Conservation (phyloP, 2,888 invertebrate species). For the Phyto melanocephala region DNA sequence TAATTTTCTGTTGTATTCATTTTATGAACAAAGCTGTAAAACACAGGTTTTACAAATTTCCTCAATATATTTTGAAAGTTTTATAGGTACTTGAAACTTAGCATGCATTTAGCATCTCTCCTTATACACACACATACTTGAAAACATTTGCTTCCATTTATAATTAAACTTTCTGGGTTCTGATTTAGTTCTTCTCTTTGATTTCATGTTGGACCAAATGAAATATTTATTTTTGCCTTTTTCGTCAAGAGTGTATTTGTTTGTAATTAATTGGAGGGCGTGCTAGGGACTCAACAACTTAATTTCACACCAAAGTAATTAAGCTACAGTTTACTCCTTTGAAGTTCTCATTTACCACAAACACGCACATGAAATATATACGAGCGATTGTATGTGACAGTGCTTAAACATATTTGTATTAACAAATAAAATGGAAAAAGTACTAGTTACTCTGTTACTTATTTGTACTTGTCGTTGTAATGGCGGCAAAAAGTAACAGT, state of each 20-base stretch:
- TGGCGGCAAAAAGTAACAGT: conserved; percentile 1
- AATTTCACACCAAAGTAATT: conserved; percentile 57
- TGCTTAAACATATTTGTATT: not conserved
- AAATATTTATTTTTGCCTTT: not conserved
- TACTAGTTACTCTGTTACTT: no score
- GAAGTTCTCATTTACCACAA: not conserved
- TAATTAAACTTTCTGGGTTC: not conserved
- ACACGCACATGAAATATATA: not conserved
- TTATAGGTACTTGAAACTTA: no score
- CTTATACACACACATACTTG: no score
- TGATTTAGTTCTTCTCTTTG: not conserved
- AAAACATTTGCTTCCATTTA: not conserved
- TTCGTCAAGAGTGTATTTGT: not conserved
- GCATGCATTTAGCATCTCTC: no score
- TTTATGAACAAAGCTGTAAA: no score
- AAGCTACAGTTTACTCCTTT: conserved; percentile 9
- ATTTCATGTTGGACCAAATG: not conserved
- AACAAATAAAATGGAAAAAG: conserved; percentile 37
- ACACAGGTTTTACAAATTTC: no score
- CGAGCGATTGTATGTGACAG: not conserved
- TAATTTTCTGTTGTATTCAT: no score
- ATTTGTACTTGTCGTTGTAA: not conserved
- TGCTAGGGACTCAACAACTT: conserved; percentile 43
- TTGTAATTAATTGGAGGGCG: conserved; percentile 50
- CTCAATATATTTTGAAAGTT: no score